Evolutionary conservation across 2,888 invertebrate species (phyloP), one percentile per base, ranked within the genome.

Genomic region (Macaria notata): DNA sequence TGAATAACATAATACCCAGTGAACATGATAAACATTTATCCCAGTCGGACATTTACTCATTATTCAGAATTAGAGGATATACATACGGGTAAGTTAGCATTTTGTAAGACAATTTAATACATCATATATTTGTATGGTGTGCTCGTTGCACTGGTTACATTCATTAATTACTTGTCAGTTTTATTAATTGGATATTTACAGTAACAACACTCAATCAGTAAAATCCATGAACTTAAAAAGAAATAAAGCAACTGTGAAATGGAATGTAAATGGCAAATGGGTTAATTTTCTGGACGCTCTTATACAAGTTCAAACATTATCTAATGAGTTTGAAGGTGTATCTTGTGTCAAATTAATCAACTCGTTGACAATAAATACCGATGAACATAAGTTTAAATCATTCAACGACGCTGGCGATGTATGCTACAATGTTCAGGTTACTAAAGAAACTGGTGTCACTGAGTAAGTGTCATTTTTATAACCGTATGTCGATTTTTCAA

Each of bases 221-320:
- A 36, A 36, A 36, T 36, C 4, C 7, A 43, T 45, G 0, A 62
- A 59, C n/a, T 31, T 56, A 4, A 29, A 56, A 31, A 55, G 41
- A 36, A 55, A 50, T 9, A 56, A 54, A 52, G 62, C 57, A 4
- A 47, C 49, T n/a, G 30, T 65, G 4, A 49, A 50, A 51, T 65
- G 64, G 61, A 38, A 39, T 31, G 53, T 43, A 3, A 7, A 61
- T 6, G 33, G 33, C 7, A 7, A 7, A 9, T 65, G 64, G 64
- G 31, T 55, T 4, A 49, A 39, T 0, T 61, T 65, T 31, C 31
- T 65, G 4, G 61, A 65, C 46, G 38, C 59, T 6, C 9, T 65
- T 4, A 31, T 65, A 7, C 59, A 62, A 39, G 44, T 62, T 0
- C 53, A 54, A 19, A 38, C 48, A 3, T 39, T 65, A 45, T 49